A percentile compares a stretch with the other conserved stretches of the same genome.
Conservation (phyloP, 2,113 vertebrate genomes). For the Gobius niger region DNA sequence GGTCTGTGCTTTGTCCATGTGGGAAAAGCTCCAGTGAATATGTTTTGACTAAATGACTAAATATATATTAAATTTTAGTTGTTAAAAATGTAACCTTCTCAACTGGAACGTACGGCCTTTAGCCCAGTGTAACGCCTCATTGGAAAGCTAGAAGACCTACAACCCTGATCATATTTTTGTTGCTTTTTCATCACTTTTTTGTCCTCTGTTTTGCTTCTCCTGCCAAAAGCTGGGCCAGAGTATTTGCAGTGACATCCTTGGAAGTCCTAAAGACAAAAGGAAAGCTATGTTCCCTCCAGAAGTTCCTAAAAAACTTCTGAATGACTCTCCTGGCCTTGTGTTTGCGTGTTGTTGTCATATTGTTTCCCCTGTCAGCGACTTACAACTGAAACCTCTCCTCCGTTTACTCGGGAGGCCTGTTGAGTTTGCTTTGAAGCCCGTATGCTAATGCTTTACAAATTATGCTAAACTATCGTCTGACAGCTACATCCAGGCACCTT, state of each 20-base stretch:
- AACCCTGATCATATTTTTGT: too few relatives aligned
- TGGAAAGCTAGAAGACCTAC: too few relatives aligned
- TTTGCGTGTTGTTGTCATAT: not conserved
- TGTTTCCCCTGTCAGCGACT: not conserved
- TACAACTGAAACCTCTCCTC: not conserved
- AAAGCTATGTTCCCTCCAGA: not conserved
- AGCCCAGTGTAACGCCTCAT: too few relatives aligned
- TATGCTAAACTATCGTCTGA: slow-evolving; percentile 11
- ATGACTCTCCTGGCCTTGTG: not conserved
- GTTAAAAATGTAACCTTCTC: too few relatives aligned
- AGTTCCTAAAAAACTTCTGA: not conserved
- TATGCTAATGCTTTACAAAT: slow-evolving; percentile 7
- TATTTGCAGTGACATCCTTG: not conserved
- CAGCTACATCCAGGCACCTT: not conserved
- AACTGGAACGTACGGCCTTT: too few relatives aligned
- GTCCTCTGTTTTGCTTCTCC: too few relatives aligned
- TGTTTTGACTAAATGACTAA: too few relatives aligned
- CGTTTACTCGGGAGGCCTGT: not conserved
- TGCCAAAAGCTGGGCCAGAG: too few relatives aligned
- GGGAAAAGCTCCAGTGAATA: too few relatives aligned
- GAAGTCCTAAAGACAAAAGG: not conserved
- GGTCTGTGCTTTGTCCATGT: too few relatives aligned
- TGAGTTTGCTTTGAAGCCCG: not conserved
- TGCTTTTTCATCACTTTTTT: too few relatives aligned
- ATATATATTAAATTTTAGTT: too few relatives aligned